Evolutionary conservation across 2,888 invertebrate genomes (phyloP), one percentile per base, ranked within the genome.

Genomic region (Cetonia aurata): DNA sequence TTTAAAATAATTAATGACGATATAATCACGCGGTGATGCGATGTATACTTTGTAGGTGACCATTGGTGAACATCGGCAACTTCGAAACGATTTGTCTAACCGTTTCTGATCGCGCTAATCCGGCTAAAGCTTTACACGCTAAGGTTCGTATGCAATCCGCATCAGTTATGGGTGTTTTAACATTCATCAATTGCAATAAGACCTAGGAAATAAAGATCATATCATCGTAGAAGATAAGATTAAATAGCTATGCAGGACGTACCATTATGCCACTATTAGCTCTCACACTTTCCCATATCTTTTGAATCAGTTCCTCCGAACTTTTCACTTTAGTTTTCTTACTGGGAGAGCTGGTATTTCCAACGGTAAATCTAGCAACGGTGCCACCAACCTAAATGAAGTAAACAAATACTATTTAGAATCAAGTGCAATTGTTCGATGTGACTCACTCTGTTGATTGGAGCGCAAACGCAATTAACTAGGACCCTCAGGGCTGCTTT

Each of bases 261-360:
- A 94, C 96, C 93, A 99, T 98, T 69, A 99, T 98, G 1, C 98
- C 99, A 83, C 98, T 98, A 83, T 96, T 97, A 0, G 93, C 92
- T 72, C 98, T 87, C 0, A 98, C 93, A 76, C 94, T 94, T 83
- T 96, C 96, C 98, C 99, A 99, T 56, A 99, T 92, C 81, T 93
- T 94, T 81, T 93, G 92, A 73, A 98, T 92, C 2, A 97, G 88
- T 75, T 97, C 97, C 80, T 96, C 96, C 59, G 92, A 90, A 73
- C 87, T 90, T 83, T 86, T 92, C 80, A 84, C 86, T 85, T 72
- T 90, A 86, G 0, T 89, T 87, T 81, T 91, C 89, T 86, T 91
- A 88, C 81, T 89, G 86, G 74, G 87, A 82, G n/a, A 91, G 6
- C 75, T 76, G 0, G 80, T 80, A 12, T 75, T 83, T 2, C 84